These are phyloP conservation scores for Acanthosepion esculentum DNA, from an alignment of 2,888 invertebrate genomes.

Conservation along the genomic window DNA sequence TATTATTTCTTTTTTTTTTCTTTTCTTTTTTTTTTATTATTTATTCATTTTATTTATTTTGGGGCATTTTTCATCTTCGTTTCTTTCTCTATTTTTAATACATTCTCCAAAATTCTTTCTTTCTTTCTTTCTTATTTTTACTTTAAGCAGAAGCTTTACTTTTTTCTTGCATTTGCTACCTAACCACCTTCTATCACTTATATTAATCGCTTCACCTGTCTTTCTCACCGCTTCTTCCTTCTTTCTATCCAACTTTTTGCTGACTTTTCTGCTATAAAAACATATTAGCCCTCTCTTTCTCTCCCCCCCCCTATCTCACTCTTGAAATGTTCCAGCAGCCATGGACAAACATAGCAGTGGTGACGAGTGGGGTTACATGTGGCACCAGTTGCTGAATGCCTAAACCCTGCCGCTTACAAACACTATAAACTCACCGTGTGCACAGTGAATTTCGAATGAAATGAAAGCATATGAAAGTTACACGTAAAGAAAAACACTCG, in stretches of 20 bases:
- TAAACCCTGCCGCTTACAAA: background rate
- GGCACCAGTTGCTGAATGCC: constrained; percentile 46
- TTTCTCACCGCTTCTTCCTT: constrained; percentile 49
- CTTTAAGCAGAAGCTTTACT: too few species aligned
- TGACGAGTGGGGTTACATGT: constrained; percentile 20
- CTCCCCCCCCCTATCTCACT: background rate
- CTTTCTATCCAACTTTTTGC: background rate
- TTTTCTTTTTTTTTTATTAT: constrained; percentile 44
- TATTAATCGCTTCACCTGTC: constrained; percentile 47
- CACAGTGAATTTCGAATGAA: too few species aligned
- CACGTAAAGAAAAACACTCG: background rate
- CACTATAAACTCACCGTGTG: too few species aligned
- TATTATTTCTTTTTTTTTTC: constrained; percentile 40
- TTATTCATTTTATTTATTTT: background rate
- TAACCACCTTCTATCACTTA: constrained; percentile 36
- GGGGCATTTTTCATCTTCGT: background rate
- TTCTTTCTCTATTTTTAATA: background rate
- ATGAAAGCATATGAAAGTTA: too few species aligned
- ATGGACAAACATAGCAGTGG: background rate
- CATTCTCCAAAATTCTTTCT: constrained; percentile 39
- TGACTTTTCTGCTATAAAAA: background rate
- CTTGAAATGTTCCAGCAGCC: constrained; percentile 37
- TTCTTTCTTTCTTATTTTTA: background rate
- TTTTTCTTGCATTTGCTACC: background rate
- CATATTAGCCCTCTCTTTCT: background rate